These are phyloP conservation scores for Lithophane semibrunnea DNA, from an alignment of 2,888 invertebrate species.

Conservation along the genomic window DNA sequence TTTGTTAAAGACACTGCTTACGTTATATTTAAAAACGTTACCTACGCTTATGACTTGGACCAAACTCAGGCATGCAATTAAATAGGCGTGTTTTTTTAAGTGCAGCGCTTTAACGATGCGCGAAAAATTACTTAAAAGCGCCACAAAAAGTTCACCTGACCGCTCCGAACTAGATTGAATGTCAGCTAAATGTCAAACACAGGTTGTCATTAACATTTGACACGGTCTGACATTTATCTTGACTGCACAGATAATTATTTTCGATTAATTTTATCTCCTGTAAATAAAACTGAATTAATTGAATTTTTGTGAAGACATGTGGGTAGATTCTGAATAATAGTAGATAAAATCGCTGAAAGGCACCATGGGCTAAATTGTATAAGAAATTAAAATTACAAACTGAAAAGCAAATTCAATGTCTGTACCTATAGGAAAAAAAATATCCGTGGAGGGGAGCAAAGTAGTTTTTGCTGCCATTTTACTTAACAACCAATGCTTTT, in stretches of 20 bases:
- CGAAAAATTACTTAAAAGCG: slow-evolving; percentile 51
- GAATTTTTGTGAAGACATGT: neutral
- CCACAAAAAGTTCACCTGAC: slow-evolving; percentile 38
- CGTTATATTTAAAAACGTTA: neutral
- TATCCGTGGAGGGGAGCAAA: neutral
- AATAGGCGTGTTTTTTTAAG: slow-evolving; percentile 49
- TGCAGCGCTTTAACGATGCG: slow-evolving; percentile 44
- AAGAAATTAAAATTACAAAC: neutral
- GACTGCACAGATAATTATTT: neutral
- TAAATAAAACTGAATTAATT: neutral
- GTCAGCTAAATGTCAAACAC: slow-evolving; percentile 58
- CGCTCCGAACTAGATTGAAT: slow-evolving; percentile 48
- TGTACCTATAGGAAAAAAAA: neutral
- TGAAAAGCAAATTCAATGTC: too few species aligned
- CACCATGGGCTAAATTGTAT: neutral
- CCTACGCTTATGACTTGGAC: slow-evolving; percentile 8
- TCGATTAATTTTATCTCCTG: slow-evolving; percentile 4
- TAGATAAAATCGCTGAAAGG: neutral
- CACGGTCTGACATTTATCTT: slow-evolving; percentile 33
- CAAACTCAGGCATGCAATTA: slow-evolving; percentile 42
- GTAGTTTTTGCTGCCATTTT: neutral
- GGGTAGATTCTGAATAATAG: neutral
- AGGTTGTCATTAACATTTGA: slow-evolving; percentile 34
- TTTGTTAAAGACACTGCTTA: neutral
- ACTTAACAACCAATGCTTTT: neutral